phyloP scores from a whole-genome alignment of 1,140 invertebrate species.

The Papilio glaucus region DNA sequence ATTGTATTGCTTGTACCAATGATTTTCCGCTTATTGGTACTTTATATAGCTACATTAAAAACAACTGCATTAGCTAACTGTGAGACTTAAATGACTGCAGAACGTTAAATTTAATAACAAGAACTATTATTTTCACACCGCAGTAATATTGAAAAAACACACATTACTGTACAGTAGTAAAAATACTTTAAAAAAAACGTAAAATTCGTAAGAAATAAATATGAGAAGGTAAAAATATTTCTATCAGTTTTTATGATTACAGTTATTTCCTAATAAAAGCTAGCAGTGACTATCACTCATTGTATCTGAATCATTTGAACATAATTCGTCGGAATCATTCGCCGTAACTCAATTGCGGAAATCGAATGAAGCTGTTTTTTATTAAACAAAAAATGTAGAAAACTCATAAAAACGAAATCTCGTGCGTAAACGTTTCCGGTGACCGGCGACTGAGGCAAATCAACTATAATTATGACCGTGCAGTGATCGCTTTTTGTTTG shows the following conservation, averaged over 20 bases:
- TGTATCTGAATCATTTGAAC: conserved; percentile 1
- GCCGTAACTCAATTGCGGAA: conserved; percentile 60
- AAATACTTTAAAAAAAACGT: neutral
- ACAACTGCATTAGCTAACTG: too few relatives aligned
- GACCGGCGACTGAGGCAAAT: conserved; percentile 69
- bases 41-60: too few relatives aligned
- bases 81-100: too few relatives aligned
- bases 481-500: conserved; percentile 42
- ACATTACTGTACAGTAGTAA: too few relatives aligned
- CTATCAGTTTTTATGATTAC: neutral
- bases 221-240: neutral
- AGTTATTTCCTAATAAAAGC: conserved; percentile 24
- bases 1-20: too few relatives aligned
- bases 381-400: conserved; percentile 61
- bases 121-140: too few relatives aligned
- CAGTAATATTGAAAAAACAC: too few relatives aligned
- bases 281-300: conserved; percentile 18
- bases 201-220: conserved; percentile 2
- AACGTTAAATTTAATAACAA: too few relatives aligned
- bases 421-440: conserved; percentile 82
- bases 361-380: conserved; percentile 71
- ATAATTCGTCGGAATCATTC: conserved; percentile 35
- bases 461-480: conserved; percentile 75
- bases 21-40: too few relatives aligned
- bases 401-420: conserved; percentile 77